Evolutionary conservation across 2,113 vertebrate species (phyloP).

Genomic region (Falco punctatus): DNA sequence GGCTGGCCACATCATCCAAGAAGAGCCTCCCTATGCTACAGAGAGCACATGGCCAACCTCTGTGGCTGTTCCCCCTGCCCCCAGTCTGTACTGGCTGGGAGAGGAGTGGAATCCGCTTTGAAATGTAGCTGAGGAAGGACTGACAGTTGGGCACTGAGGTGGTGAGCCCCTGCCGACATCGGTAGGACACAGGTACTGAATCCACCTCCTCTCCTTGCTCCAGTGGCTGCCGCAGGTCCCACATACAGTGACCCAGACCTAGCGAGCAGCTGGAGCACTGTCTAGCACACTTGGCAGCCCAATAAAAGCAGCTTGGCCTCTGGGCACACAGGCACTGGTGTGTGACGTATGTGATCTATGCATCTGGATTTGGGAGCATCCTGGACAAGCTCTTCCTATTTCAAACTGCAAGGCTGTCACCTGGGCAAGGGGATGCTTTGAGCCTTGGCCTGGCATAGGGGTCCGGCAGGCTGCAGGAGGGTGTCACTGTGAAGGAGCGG

Average conservation of each 20-base stretch:
- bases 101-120: not conserved
- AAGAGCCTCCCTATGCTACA: not conserved
- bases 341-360: fast-evolving
- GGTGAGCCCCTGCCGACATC: not conserved
- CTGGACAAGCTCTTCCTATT: not conserved
- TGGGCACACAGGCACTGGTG: fast-evolving
- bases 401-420: not conserved
- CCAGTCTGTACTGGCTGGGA: not conserved
- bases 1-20: not conserved
- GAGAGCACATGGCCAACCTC: not conserved
- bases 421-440: not conserved
- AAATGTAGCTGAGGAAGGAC: not conserved
- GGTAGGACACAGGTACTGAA: not conserved
- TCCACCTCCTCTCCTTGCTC: not conserved
- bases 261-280: not conserved
- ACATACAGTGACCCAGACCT: fast-evolving
- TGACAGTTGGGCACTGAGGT: not conserved
- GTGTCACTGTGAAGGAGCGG: not conserved
- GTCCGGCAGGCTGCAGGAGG: fast-evolving
- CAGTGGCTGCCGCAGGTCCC: not conserved
- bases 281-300: not conserved
- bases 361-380: not conserved
- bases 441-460: not conserved
- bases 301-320: slow-evolving; percentile 31
- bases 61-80: not conserved